Evolutionary conservation across 2,797 vertebrate genomes (phyloP), one percentile per base, ranked within the genome.

Genomic region (Lutra lutra): DNA sequence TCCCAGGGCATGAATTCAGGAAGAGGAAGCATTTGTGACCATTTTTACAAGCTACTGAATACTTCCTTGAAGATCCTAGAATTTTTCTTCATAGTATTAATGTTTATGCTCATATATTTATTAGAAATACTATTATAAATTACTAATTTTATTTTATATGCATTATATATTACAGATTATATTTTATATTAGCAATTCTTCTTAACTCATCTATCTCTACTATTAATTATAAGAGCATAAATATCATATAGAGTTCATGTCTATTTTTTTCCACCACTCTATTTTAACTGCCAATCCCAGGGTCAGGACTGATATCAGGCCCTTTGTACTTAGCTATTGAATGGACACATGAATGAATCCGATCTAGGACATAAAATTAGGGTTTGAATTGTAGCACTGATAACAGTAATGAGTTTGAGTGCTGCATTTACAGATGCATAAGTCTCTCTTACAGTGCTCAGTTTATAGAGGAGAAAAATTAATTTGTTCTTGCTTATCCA

Each of bases 321-420:
- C 2, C 18, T 60, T 51, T 15, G 2, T 86, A 83, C 70, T 86
- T 78, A 43, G 17, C 35, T 91, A 88, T 23, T 62, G 12, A 91
- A 80, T 54, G 48, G 3, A 20, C 43, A 25, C 25, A 93, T 29
- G 14, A 54, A 3, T 91, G 56, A 93, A 48, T 73, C 68, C 83
- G 17, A 95, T 85, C 15, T 35, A 10, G 23, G 17, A 48, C 77
- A 84, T 75, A 88, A 66, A 95, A 95, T 91, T 89, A n/a, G 14
- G 25, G 6, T 75, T 92, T 68, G 27, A 84, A 92, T 46, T 94
- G 25, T 27, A 54, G 17, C 14, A 60, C 2, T 23, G 7, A 3
- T n/a, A 68, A 54, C 32, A 89, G 64, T 38, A 79, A 51, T 73
- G 29, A 40, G n/a, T 43, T n/a, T 88, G 46, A 58, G 4, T 32